Evolutionary conservation across 2,888 invertebrate genomes (phyloP).

Genomic region (Amphimallon solstitiale): DNA sequence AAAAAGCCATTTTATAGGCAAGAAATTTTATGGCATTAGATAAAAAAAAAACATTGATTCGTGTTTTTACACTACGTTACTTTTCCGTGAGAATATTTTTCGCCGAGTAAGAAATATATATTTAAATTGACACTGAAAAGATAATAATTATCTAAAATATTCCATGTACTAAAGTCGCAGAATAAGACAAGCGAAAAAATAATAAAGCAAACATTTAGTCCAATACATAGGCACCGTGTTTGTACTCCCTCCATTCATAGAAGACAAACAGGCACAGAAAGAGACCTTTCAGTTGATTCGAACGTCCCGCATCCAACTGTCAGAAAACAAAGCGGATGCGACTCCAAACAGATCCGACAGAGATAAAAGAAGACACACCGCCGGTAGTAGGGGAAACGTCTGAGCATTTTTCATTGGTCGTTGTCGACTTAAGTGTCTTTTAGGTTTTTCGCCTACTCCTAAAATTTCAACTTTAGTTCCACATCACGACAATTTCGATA

Average conservation of each 20-base stretch:
- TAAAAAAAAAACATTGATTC: no score
- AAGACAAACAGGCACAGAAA: constrained; percentile 41
- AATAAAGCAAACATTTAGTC: constrained; percentile 23
- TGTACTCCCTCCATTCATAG: constrained; percentile 23
- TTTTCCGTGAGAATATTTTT: no score
- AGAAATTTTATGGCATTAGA: no score
- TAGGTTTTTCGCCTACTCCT: constrained; percentile 45
- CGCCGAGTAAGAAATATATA: no score
- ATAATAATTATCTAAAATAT: neutral
- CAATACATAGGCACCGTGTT: neutral
- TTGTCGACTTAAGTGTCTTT: constrained; percentile 45
- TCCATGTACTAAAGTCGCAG: no score
- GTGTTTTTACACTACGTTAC: no score
- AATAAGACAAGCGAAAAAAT: neutral
- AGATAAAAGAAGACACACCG: constrained; percentile 37
- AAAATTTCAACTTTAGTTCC: constrained; percentile 51
- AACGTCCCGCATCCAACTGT: constrained; percentile 45
- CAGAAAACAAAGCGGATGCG: constrained; percentile 31
- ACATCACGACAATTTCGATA: constrained; percentile 41
- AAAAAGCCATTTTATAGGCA: no score
- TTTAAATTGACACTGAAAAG: neutral
- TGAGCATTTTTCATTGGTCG: constrained; percentile 43
- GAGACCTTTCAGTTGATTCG: constrained; percentile 41
- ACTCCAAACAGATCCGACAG: constrained; percentile 3
- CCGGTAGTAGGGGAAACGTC: constrained; percentile 29